Evolutionary conservation across 1,140 invertebrate species (phyloP).

Genomic region (Drosophila pseudoananassae): DNA sequence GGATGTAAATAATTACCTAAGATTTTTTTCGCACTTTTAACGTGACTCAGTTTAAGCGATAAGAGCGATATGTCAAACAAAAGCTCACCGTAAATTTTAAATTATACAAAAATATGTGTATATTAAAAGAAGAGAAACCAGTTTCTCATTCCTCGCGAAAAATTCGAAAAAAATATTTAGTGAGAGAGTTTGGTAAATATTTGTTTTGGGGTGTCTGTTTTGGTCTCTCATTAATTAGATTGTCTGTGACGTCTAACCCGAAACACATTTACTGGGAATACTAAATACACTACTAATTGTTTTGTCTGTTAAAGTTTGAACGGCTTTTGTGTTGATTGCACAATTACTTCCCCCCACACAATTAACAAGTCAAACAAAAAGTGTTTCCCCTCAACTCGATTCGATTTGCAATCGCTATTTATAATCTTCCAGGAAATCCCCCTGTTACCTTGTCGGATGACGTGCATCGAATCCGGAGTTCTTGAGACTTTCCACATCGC

Average conservation of each 20-base stretch:
- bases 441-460: slow-evolving; percentile 73
- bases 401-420: slow-evolving; percentile 11
- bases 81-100: slow-evolving; percentile 23
- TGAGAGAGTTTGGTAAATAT: slow-evolving; percentile 24
- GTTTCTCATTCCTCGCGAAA: slow-evolving; percentile 15
- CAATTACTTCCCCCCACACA: slow-evolving; percentile 12
- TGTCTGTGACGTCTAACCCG: not conserved
- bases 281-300: slow-evolving; percentile 17
- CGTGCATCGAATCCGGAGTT: slow-evolving; percentile 73
- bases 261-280: slow-evolving; percentile 12
- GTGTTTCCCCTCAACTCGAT: slow-evolving; percentile 2
- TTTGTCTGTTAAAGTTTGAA: slow-evolving; percentile 9
- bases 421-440: slow-evolving; percentile 29
- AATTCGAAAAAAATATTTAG: slow-evolving; percentile 4
- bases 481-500: slow-evolving; percentile 61
- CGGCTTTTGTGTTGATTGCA: slow-evolving; percentile 25
- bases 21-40: not conserved
- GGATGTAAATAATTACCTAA: too few species aligned
- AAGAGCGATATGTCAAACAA: slow-evolving; percentile 37
- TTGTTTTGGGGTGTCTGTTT: slow-evolving; percentile 16
- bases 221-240: slow-evolving; percentile 29
- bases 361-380: not conserved
- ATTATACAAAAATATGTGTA: slow-evolving; percentile 3
- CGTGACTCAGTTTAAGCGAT: slow-evolving; percentile 63
- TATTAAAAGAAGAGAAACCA: slow-evolving; percentile 13